Percentiles rank a stretch among this genome's conserved stretches.
Evolutionary conservation across 2,888 invertebrate species (phyloP).

Genomic region (Euspilapteryx auroguttella): DNA sequence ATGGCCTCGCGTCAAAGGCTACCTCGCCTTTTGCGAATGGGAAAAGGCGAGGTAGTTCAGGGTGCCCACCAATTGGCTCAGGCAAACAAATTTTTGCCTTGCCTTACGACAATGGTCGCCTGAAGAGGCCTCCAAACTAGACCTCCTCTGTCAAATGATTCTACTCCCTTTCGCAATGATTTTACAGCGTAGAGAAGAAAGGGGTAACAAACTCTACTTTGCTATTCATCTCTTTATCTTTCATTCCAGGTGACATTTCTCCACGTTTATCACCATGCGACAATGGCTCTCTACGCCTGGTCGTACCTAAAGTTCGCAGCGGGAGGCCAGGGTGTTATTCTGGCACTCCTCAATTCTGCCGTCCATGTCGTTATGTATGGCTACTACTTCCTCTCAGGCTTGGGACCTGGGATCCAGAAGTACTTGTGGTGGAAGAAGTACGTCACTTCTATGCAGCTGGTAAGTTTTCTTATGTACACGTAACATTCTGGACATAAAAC

Average conservation of each 20-base stretch:
- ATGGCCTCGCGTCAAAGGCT: no score
- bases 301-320: conserved; percentile 78
- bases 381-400: conserved; percentile 76
- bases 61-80: no score
- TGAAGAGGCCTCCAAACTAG: no score
- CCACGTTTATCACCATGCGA: conserved; percentile 87
- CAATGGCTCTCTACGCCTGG: conserved; percentile 79
- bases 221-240: background rate
- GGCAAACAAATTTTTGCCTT: no score
- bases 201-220: no score
- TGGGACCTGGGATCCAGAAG: conserved; percentile 75
- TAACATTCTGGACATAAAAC: background rate
- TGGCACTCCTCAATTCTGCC: conserved; percentile 73
- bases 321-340: conserved; percentile 76
- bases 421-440: conserved; percentile 90
- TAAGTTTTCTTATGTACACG: conserved; percentile 20
- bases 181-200: no score
- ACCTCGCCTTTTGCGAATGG: no score
- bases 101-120: no score
- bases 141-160: no score
- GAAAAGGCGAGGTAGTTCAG: conserved; percentile 1
- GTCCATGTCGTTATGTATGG: conserved; percentile 85
- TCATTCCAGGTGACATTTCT: conserved; percentile 79
- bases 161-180: no score
- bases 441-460: conserved; percentile 80